These are phyloP conservation scores for Cremastinae sp. DNA, from an alignment of 2,888 invertebrate species.

Conservation along the genomic window DNA sequence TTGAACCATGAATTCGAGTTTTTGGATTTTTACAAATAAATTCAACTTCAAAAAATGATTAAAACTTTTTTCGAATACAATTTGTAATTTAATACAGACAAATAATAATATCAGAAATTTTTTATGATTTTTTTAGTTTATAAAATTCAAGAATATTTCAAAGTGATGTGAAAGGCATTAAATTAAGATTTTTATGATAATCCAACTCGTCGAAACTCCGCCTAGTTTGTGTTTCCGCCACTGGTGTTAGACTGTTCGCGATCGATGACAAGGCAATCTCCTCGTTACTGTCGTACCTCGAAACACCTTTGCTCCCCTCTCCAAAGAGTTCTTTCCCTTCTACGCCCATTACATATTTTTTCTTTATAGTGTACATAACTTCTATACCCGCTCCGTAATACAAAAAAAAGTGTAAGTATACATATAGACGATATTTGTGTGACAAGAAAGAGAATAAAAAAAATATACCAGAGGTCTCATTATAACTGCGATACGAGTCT, in stretches of 20 bases:
- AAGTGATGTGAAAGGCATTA: too few relatives aligned
- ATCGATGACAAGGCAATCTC: conserved; percentile 76
- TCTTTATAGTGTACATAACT: conserved; percentile 13
- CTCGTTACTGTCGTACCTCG: conserved; percentile 59
- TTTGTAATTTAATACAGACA: too few relatives aligned
- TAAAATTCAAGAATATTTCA: too few relatives aligned
- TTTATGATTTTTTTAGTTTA: too few relatives aligned
- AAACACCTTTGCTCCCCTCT: conserved; percentile 19
- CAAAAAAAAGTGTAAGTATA: conserved; percentile 33
- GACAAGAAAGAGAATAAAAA: conserved; percentile 17
- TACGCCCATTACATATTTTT: conserved; percentile 45
- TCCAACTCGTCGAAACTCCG: not conserved
- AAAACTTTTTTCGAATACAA: too few relatives aligned
- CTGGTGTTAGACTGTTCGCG: conserved; percentile 52
- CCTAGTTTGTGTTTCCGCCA: conserved; percentile 30
- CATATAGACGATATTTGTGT: conserved; percentile 12
- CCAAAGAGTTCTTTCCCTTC: conserved; percentile 29
- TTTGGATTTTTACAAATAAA: too few relatives aligned
- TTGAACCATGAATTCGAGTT: too few relatives aligned
- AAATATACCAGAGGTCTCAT: too few relatives aligned
- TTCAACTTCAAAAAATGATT: too few relatives aligned
- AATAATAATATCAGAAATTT: too few relatives aligned
- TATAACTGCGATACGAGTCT: too few relatives aligned
- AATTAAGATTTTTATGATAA: not conserved
- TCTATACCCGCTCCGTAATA: conserved; percentile 41